These are phyloP conservation scores for Folsomia manolachei DNA, from an alignment of 2,888 invertebrate species.

Conservation along the genomic window DNA sequence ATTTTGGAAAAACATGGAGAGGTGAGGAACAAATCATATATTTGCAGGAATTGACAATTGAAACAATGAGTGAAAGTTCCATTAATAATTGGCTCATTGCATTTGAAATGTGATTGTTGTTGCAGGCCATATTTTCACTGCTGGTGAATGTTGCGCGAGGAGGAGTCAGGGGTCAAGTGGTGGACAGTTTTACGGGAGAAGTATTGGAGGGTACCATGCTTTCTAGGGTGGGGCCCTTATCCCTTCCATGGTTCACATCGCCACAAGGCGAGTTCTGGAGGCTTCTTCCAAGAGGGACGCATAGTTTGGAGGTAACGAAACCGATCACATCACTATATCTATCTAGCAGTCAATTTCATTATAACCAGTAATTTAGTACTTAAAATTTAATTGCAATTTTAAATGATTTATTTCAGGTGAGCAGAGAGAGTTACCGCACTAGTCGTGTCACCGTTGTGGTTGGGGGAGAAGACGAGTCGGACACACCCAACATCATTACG, in stretches of 20 bases:
- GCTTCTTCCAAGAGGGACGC: conserved; percentile 58
- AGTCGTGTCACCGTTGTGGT: neutral
- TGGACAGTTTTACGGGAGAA: conserved; percentile 37
- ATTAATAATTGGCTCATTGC: too few relatives aligned
- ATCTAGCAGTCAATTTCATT: too few relatives aligned
- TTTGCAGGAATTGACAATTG: neutral
- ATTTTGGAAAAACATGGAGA: neutral
- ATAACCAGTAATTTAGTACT: too few relatives aligned
- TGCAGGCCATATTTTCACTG: neutral
- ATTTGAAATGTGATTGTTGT: too few relatives aligned
- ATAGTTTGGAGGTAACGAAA: conserved; percentile 50
- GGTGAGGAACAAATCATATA: neutral
- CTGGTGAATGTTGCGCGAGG: conserved; percentile 35
- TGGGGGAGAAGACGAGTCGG: too few relatives aligned
- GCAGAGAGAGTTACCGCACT: neutral
- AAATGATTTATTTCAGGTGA: neutral
- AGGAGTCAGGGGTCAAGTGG: conserved; percentile 44
- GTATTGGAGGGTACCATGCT: conserved; percentile 55
- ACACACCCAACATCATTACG: neutral
- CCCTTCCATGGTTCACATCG: conserved; percentile 52
- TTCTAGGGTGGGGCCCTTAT: conserved; percentile 52
- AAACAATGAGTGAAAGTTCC: too few relatives aligned
- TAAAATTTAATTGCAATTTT: neutral
- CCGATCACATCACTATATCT: too few relatives aligned
- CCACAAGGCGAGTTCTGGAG: conserved; percentile 60